Evolutionary conservation across 2,797 vertebrate genomes (phyloP).

Genomic region (Hybognathus amarus): DNA sequence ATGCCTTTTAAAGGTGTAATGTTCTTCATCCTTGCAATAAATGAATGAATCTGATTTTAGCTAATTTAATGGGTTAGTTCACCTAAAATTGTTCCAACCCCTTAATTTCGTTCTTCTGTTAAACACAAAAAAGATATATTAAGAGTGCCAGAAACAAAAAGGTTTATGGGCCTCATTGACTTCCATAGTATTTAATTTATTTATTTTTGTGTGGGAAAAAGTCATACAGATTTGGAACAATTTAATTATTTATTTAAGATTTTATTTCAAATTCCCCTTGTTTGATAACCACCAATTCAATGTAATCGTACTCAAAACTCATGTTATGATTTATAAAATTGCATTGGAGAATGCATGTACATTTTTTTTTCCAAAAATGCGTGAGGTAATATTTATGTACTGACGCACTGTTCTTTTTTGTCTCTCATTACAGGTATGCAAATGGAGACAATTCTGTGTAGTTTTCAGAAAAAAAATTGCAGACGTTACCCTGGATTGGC

Average conservation of each 20-base stretch:
- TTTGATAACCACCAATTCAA: background rate
- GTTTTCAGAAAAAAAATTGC: background rate
- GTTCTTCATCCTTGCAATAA: background rate
- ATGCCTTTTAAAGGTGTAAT: background rate
- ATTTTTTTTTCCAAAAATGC: background rate
- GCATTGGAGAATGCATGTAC: background rate
- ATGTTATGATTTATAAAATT: background rate
- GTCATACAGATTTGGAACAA: background rate
- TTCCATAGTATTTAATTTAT: too few species aligned
- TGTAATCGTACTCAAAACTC: too few species aligned
- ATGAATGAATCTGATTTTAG: background rate
- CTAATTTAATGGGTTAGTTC: background rate
- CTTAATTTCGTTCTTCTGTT: background rate
- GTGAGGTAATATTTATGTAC: background rate
- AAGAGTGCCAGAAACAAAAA: background rate
- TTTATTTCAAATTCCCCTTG: too few species aligned
- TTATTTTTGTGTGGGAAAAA: too few species aligned
- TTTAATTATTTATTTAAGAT: too few species aligned
- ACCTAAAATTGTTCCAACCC: background rate
- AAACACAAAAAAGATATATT: background rate
- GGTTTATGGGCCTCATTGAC: background rate
- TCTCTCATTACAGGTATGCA: slow-evolving; percentile 26
- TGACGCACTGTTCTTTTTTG: background rate
- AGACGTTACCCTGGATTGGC: slow-evolving; percentile 1
- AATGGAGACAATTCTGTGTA: slow-evolving; percentile 8